phyloP scores from a whole-genome alignment of 2,888 invertebrate species.

The Spisula subtruncata region DNA sequence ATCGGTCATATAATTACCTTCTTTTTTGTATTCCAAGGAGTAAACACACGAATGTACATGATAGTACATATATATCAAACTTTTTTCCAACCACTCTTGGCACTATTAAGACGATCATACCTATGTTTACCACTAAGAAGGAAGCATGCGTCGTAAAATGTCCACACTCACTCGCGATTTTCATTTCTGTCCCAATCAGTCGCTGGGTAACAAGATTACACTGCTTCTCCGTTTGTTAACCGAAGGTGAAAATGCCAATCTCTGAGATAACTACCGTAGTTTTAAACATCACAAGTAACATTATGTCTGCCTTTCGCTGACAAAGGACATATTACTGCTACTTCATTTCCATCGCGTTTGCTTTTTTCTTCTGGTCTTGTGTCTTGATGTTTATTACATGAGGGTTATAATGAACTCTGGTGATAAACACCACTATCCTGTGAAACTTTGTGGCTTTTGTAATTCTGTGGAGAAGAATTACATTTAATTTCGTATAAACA shows the following conservation, averaged over 20 bases:
- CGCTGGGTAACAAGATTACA: not conserved
- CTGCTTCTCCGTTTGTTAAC: not conserved
- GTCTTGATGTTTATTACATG: slow-evolving; percentile 14
- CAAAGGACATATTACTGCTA: not conserved
- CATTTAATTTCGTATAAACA: not conserved
- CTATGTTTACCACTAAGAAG: too few species aligned
- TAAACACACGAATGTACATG: too few species aligned
- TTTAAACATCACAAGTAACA: not conserved
- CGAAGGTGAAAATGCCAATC: not conserved
- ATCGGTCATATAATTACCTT: too few species aligned
- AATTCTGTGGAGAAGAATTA: not conserved
- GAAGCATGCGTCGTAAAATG: too few species aligned
- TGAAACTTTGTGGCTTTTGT: not conserved
- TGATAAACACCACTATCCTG: not conserved
- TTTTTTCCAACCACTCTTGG: too few species aligned
- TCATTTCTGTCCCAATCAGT: slow-evolving; percentile 12
- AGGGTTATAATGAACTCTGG: not conserved
- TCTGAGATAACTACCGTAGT: not conserved
- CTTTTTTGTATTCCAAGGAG: too few species aligned
- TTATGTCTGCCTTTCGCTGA: slow-evolving; percentile 13
- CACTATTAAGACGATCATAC: too few species aligned
- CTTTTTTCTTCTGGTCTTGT: not conserved
- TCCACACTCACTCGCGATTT: not conserved
- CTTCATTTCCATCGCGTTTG: not conserved
- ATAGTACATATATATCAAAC: too few species aligned